Percentiles rank a stretch among this genome's conserved stretches.
Conservation (phyloP, 1,140 invertebrate genomes). For the Coptotermes formosanus region DNA sequence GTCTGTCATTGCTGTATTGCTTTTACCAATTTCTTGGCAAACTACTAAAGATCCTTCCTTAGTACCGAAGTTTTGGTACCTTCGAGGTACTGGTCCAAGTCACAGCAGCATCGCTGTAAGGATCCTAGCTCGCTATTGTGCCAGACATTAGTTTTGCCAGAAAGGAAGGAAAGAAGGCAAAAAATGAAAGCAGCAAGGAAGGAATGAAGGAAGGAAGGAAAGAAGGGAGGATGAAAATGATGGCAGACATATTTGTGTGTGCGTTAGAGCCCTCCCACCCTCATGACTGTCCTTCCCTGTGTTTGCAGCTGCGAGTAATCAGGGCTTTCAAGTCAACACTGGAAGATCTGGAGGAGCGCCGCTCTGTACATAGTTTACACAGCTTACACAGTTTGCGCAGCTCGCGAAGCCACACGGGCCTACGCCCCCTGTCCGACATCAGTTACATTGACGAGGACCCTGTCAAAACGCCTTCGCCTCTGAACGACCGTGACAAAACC, state of each 20-base stretch:
- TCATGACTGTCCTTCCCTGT: slow-evolving; percentile 52
- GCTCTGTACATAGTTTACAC: slow-evolving; percentile 96
- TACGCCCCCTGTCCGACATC: slow-evolving; percentile 82
- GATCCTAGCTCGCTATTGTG: background rate
- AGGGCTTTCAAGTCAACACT: slow-evolving; percentile 99
- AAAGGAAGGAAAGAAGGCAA: slow-evolving; percentile 8
- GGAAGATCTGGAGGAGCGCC: slow-evolving; percentile 98
- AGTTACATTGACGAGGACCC: slow-evolving; percentile 89
- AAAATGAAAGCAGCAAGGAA: background rate
- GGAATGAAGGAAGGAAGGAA: background rate
- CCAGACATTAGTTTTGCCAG: slow-evolving; percentile 15
- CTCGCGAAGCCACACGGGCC: slow-evolving; percentile 75
- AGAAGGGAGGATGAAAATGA: slow-evolving; percentile 28
- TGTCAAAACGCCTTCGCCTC: slow-evolving; percentile 57
- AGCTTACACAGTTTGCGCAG: slow-evolving; percentile 91
- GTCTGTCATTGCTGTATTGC: slow-evolving; percentile 17
- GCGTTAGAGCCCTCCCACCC: slow-evolving; percentile 38
- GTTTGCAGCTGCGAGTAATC: slow-evolving; percentile 99
- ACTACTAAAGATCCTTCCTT: slow-evolving; percentile 13
- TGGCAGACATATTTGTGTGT: slow-evolving; percentile 38
- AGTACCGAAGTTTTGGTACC: background rate
- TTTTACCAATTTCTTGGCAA: slow-evolving; percentile 16
- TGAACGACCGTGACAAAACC: slow-evolving; percentile 53
- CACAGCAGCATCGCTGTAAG: background rate
- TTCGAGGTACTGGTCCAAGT: background rate